Evolutionary conservation across 2,113 vertebrate genomes (phyloP).

Genomic region (Physeter macrocephalus): DNA sequence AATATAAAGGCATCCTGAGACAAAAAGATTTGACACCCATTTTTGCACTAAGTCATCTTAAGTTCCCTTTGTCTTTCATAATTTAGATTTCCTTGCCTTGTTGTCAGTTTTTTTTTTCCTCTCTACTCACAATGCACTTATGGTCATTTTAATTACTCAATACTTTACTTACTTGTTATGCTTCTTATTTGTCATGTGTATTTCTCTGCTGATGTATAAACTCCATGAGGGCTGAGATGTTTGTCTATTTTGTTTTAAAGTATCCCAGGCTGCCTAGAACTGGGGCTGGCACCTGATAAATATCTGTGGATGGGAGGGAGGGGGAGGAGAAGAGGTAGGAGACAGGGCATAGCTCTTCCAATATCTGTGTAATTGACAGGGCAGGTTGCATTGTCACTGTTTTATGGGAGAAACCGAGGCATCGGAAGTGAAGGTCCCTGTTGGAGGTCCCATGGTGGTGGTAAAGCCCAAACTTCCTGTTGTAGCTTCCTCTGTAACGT

Average conservation of each 20-base stretch:
- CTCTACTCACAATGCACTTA: background rate
- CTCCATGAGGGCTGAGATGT: background rate
- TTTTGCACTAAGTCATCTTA: accelerated
- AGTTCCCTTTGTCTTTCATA: background rate
- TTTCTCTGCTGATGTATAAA: background rate
- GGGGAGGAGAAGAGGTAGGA: too few species aligned
- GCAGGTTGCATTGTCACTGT: background rate
- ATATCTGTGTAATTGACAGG: accelerated
- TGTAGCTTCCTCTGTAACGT: background rate
- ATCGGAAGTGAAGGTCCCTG: background rate
- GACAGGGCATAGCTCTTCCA: background rate
- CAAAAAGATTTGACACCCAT: accelerated
- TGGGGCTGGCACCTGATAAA: background rate
- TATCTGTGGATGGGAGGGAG: too few species aligned
- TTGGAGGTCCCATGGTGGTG: background rate
- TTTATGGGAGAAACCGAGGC: background rate
- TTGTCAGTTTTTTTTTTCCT: background rate
- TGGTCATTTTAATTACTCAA: background rate
- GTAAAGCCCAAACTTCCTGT: background rate
- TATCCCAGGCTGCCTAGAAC: background rate
- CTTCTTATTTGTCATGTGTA: background rate
- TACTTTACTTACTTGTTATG: background rate
- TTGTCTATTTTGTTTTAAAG: background rate
- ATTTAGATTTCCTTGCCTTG: background rate
- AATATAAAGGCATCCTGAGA: background rate